Percentiles rank a stretch among this genome's conserved stretches.
Evolutionary conservation across 2,113 vertebrate species (phyloP).

Genomic region (Archilochus colubris): DNA sequence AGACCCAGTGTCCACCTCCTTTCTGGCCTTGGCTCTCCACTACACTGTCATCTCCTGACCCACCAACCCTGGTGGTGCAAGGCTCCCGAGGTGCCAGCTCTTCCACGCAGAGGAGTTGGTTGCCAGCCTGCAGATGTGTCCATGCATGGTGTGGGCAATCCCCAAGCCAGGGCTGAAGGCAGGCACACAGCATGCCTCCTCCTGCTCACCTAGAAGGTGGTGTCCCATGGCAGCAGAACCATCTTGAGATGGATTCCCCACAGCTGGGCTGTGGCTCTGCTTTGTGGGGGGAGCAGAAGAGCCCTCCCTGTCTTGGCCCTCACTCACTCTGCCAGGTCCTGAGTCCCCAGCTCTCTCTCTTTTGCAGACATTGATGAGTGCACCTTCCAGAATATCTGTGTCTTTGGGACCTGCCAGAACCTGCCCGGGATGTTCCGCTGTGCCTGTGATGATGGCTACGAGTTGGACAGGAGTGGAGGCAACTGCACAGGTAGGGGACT

Average conservation of each 20-base stretch:
- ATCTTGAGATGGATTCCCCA: neutral
- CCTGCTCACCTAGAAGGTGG: neutral
- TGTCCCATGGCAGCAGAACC: neutral
- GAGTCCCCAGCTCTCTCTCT: neutral
- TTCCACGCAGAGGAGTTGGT: neutral
- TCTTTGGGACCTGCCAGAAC: conserved; percentile 93
- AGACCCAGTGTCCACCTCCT: neutral
- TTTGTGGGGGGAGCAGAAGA: neutral
- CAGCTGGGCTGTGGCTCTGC: neutral
- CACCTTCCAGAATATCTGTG: conserved; percentile 92
- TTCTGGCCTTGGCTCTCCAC: neutral
- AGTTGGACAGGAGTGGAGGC: conserved; percentile 89
- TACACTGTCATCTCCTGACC: neutral
- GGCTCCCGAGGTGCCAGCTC: neutral
- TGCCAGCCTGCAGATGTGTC: neutral
- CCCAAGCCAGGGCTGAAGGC: neutral
- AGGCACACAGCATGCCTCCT: neutral
- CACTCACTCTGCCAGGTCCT: neutral
- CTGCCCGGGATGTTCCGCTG: conserved; percentile 95
- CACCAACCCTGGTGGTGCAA: neutral
- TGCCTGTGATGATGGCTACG: conserved; percentile 87
- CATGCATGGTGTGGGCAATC: neutral
- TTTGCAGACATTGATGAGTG: conserved; percentile 92
- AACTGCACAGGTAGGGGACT: conserved; percentile 87
- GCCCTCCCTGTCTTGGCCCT: too few relatives aligned